A percentile compares a stretch with the other conserved stretches of the same genome.
phyloP scores from a whole-genome alignment of 2,888 invertebrate genomes.

The Lithophane ornitopus region DNA sequence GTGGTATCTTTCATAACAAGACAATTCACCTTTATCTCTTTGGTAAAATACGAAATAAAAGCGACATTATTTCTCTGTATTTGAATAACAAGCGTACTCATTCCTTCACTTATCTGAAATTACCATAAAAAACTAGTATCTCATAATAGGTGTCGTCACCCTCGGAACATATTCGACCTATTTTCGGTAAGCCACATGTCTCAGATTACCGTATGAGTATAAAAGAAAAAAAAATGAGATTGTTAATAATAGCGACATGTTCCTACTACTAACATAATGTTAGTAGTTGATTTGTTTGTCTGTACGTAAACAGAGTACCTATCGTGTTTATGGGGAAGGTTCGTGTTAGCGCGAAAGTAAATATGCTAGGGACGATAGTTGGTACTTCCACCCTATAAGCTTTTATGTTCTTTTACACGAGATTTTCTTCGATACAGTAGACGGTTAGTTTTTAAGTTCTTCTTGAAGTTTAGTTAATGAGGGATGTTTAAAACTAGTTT shows the following conservation, averaged over 20 bases:
- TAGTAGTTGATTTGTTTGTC: slow-evolving; percentile 72
- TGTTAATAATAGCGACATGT: slow-evolving; percentile 67
- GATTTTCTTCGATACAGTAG: slow-evolving; percentile 58
- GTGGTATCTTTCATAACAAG: not conserved
- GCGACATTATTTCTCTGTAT: slow-evolving; percentile 23
- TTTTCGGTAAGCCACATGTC: slow-evolving; percentile 83
- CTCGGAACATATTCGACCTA: slow-evolving; percentile 78
- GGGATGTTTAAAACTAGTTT: slow-evolving; percentile 52
- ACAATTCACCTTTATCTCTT: not conserved
- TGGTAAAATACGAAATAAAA: slow-evolving; percentile 31
- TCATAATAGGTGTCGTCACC: slow-evolving; percentile 69
- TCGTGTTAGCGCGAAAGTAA: slow-evolving; percentile 61
- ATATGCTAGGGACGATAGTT: slow-evolving; percentile 46
- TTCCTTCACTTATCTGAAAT: slow-evolving; percentile 46
- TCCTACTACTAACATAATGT: slow-evolving; percentile 65
- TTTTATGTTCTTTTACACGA: slow-evolving; percentile 51
- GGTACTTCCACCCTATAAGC: slow-evolving; percentile 49
- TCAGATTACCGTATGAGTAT: slow-evolving; percentile 79
- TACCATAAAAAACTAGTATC: slow-evolving; percentile 57
- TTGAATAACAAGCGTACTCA: slow-evolving; percentile 49
- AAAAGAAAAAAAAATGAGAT: slow-evolving; percentile 75
- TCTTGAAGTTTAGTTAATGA: slow-evolving; percentile 58
- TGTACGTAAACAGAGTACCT: slow-evolving; percentile 56
- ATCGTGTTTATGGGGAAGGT: slow-evolving; percentile 58
- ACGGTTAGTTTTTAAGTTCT: slow-evolving; percentile 48